These are phyloP conservation scores for Escarpia spicata DNA, from an alignment of 2,888 invertebrate species.

Conservation along the genomic window DNA sequence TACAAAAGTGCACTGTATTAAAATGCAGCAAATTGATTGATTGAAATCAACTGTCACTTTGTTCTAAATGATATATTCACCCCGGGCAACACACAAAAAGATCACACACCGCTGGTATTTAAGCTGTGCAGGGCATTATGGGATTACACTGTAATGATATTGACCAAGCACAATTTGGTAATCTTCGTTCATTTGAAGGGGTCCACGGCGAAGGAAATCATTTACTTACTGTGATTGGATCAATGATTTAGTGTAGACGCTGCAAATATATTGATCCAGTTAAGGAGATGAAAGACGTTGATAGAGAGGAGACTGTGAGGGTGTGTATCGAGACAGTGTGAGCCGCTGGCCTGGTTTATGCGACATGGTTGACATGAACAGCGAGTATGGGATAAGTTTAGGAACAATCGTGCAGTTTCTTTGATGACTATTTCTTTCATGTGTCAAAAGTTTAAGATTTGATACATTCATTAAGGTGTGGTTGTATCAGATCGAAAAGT, in stretches of 20 bases:
- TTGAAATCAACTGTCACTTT: background rate
- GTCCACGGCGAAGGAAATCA: background rate
- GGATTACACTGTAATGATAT: background rate
- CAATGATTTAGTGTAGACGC: background rate
- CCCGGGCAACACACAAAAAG: background rate
- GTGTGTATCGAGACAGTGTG: background rate
- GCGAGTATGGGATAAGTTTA: background rate
- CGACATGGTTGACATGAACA: too few species aligned
- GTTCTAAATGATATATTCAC: background rate
- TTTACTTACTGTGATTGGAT: background rate
- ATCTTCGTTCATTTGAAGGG: background rate
- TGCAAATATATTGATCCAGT: background rate
- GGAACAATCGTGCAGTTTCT: background rate
- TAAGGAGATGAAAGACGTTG: background rate
- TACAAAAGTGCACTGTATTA: background rate
- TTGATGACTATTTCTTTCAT: background rate
- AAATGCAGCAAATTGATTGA: background rate
- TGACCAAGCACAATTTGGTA: slow-evolving; percentile 1
- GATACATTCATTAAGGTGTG: background rate
- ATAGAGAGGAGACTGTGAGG: background rate
- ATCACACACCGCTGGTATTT: background rate
- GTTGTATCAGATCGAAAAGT: too few species aligned
- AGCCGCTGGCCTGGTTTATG: background rate
- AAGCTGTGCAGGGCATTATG: background rate
- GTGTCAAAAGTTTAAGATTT: background rate